Evolutionary conservation across 1,140 invertebrate species (phyloP), one percentile per base, ranked within the genome.

Genomic region (Frieseomelitta varia): DNA sequence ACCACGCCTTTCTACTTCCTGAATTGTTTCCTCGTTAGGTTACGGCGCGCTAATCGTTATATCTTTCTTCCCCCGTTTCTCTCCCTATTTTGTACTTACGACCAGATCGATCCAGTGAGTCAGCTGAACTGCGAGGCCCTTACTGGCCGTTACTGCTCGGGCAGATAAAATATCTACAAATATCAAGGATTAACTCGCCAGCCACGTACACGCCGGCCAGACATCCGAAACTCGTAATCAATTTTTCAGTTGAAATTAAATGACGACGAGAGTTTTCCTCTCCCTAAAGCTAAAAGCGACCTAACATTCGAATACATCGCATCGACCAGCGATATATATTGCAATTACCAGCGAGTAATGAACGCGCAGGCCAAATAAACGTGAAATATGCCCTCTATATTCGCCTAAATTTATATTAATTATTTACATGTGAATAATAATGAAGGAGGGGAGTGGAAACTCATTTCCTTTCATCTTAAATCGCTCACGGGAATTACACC

Each of bases 1-100:
- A 55, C 76, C 81, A 84, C 81, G 81, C 84, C 87, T 88, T 88
- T 81, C 79, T 39, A 80, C 78, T 80, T 88, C 58, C 74, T 81
- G 82, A 47, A 88, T 88, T 85, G 83, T 88, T 85, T 85, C 74
- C 82, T 75, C 82, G 75, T 88, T 84, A 88, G 77, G 80, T 82
- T 82, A 82, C 73, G 34, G n/a, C 24, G 65, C 63, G 86, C 74
- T 88, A 88, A 88, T 88, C 87, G 82, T 88, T 88, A 75, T 79
- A 77, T 86, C 78, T 76, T 71, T 73, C 79, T 81, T 65, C 53
- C 75, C 21, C 63, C 4, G 10, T 17, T 51, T 72, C 65, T 74
- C 65, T 79, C 63, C 39, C 61, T 51, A 71, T 77, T 76, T 84
- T 81, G 73, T 87, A 63, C 86, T 84, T 67, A 55, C 58, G 53